phyloP scores from a whole-genome alignment of 2,888 invertebrate species.

The Eristalinus sepulchralis region DNA sequence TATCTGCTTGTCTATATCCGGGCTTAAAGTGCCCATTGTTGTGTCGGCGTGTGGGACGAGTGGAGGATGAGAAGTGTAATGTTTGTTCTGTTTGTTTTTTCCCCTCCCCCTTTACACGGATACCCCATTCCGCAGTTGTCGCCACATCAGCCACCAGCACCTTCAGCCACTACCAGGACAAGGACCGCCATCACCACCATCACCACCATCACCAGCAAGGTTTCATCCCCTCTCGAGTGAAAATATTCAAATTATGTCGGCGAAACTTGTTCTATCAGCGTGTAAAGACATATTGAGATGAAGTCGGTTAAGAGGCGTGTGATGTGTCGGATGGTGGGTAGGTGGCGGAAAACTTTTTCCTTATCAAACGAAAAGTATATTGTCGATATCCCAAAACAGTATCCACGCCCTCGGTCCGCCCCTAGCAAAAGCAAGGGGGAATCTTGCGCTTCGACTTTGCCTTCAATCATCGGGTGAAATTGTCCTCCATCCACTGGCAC shows the following conservation, averaged over 20 bases:
- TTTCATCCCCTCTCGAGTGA: conserved; percentile 14
- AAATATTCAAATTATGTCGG: conserved; percentile 56
- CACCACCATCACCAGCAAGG: neutral
- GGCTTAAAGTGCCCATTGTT: conserved; percentile 21
- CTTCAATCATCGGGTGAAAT: too few relatives aligned
- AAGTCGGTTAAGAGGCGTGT: conserved; percentile 46
- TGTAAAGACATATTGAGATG: conserved; percentile 53
- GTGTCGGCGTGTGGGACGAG: neutral
- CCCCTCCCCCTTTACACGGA: conserved; percentile 1
- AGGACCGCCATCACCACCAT: neutral
- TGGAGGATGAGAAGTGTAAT: neutral
- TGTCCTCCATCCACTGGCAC: neutral
- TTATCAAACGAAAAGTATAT: conserved; percentile 21
- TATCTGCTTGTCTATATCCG: conserved; percentile 8
- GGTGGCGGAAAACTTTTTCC: conserved; percentile 30
- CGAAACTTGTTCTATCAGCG: conserved; percentile 50
- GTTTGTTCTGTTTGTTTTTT: conserved; percentile 26
- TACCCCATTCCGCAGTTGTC: neutral
- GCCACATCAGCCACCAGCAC: neutral
- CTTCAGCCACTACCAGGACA: too few relatives aligned
- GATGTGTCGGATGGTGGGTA: conserved; percentile 13
- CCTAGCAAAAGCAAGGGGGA: neutral
- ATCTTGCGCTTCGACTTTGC: neutral
- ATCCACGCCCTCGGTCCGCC: neutral
- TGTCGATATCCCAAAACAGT: conserved; percentile 39